A percentile compares a stretch with the other conserved stretches of the same genome.
These are phyloP conservation scores for Poeciliopsis retropinna DNA, from an alignment of 2,113 vertebrate species.

Conservation along the genomic window DNA sequence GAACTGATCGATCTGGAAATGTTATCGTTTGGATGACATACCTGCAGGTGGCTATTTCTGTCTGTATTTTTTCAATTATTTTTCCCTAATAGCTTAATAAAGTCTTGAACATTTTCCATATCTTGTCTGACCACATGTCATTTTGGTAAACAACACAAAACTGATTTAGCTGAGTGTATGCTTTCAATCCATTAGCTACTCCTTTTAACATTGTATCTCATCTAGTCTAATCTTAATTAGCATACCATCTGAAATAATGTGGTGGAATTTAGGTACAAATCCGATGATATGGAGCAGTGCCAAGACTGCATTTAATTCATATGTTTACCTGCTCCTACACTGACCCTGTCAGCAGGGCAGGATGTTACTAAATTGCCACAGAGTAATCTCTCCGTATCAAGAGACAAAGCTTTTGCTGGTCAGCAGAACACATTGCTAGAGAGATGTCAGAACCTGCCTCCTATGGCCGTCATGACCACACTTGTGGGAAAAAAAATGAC, in stretches of 20 bases:
- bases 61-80: constrained; percentile 34
- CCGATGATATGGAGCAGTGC: constrained; percentile 10
- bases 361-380: constrained; percentile 56
- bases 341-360: constrained; percentile 37
- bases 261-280: constrained; percentile 27
- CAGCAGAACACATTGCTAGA: constrained; percentile 65
- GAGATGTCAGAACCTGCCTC: constrained; percentile 49
- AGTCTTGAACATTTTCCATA: constrained; percentile 47
- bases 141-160: constrained; percentile 51
- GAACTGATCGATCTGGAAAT: constrained; percentile 63
- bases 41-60: constrained; percentile 59
- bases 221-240: constrained; percentile 49
- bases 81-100: constrained; percentile 58
- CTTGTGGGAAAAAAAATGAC: constrained; percentile 64
- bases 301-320: constrained; percentile 29
- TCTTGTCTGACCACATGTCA: constrained; percentile 43
- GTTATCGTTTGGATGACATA: constrained; percentile 59
- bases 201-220: constrained; percentile 48
- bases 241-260: constrained; percentile 40
- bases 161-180: constrained; percentile 33
- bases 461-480: constrained; percentile 31
- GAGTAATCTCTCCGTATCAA: constrained; percentile 50
- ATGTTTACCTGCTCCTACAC: constrained; percentile 31
- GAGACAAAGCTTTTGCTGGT: constrained; percentile 49
- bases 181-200: constrained; percentile 47